Conservation (phyloP, 30 jellyfish, hydroid and myxozoan species). For the Sanderia malayensis region DNA sequence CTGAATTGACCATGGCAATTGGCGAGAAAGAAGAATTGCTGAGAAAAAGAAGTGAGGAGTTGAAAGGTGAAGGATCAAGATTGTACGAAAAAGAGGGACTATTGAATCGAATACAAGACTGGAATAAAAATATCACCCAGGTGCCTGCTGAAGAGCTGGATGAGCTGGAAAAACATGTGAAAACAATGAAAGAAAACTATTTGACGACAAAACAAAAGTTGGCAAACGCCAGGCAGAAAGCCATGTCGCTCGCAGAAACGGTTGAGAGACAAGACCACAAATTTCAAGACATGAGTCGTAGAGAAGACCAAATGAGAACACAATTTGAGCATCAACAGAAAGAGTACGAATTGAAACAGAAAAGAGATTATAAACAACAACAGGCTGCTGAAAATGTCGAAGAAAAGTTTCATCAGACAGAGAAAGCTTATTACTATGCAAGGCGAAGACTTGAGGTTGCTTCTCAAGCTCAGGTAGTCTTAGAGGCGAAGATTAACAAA, state of each 20-base stretch:
- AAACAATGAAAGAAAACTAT: constrained; percentile 9
- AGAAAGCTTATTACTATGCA: constrained; percentile 24
- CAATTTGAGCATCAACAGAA: constrained; percentile 29
- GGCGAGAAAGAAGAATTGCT: constrained; percentile 53
- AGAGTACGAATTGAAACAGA: constrained; percentile 31
- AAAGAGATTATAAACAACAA: constrained; percentile 31
- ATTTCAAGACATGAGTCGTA: constrained; percentile 4
- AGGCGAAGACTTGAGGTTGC: constrained; percentile 51
- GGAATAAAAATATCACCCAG: constrained; percentile 44
- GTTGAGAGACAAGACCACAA: constrained; percentile 35
- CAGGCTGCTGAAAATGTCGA: constrained; percentile 26
- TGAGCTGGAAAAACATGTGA: constrained; percentile 17
- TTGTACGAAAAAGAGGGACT: constrained; percentile 42
- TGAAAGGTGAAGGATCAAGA: constrained; percentile 9
- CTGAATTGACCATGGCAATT: constrained; percentile 41
- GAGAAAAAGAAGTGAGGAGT: constrained; percentile 26
- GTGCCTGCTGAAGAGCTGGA: constrained; percentile 30
- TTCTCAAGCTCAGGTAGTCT: constrained; percentile 6
- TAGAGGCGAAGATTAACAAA: constrained; percentile 28
- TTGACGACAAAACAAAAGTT: constrained; percentile 24
- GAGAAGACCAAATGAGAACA: constrained; percentile 36
- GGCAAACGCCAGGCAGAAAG: constrained; percentile 28
- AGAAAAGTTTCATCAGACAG: constrained; percentile 13
- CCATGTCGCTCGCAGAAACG: constrained; percentile 16
- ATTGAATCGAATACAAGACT: constrained; percentile 13